Evolutionary conservation across 2,797 vertebrate genomes (phyloP).

Genomic region (Pteropus rufus): DNA sequence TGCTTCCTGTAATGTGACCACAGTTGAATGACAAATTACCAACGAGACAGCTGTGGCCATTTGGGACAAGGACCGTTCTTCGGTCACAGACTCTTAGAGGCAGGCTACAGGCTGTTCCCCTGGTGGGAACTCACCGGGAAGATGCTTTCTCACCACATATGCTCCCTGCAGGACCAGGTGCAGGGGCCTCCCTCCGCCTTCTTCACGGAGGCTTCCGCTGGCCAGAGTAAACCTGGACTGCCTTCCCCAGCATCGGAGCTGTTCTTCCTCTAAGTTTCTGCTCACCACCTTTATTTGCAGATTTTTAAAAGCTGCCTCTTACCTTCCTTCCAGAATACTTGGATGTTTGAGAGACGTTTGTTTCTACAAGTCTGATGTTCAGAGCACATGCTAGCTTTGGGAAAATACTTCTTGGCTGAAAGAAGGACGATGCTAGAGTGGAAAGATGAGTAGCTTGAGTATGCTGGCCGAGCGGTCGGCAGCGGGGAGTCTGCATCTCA

Average conservation of each 20-base stretch:
- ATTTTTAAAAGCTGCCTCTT: background rate
- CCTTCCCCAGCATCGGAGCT: background rate
- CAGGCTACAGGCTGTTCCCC: background rate
- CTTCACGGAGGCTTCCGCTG: background rate
- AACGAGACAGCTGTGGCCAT: conserved; percentile 30
- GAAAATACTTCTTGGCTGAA: background rate
- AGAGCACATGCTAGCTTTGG: background rate
- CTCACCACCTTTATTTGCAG: background rate
- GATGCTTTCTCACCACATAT: background rate
- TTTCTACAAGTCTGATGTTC: background rate
- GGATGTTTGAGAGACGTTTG: background rate
- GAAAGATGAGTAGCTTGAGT: background rate
- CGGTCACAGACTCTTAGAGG: conserved; percentile 70
- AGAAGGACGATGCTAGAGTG: background rate
- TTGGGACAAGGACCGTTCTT: conserved; percentile 64
- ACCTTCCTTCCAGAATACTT: background rate
- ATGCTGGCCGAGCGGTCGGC: background rate
- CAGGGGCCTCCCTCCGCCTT: background rate
- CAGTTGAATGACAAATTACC: conserved; percentile 71
- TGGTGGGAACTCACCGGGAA: conserved; percentile 28
- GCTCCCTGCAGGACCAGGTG: fast-evolving
- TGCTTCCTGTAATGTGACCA: conserved; percentile 73
- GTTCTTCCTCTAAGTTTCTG: background rate
- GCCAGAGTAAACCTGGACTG: background rate
- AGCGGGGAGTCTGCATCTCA: background rate